phyloP scores from a whole-genome alignment of 2,797 vertebrate species.

The Prunella strophiata region DNA sequence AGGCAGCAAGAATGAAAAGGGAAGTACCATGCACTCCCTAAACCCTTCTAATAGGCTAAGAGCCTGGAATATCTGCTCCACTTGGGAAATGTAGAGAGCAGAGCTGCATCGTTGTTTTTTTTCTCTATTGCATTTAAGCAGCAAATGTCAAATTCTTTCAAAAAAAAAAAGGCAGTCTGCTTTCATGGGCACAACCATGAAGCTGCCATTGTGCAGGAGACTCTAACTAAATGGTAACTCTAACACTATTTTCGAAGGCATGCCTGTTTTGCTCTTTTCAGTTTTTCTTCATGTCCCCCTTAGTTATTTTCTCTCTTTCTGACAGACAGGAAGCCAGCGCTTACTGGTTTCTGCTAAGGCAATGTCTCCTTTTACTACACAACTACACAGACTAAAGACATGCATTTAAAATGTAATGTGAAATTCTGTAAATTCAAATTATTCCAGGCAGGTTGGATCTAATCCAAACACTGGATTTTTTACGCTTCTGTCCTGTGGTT shows the following conservation, averaged over 20 bases:
- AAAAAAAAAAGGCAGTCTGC: neutral
- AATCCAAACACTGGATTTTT: slow-evolving; percentile 29
- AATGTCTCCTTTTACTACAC: neutral
- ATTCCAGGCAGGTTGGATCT: slow-evolving; percentile 15
- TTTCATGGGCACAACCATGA: neutral
- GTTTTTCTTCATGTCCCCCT: neutral
- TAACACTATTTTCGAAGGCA: neutral
- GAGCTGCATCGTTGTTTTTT: neutral
- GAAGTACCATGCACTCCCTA: neutral
- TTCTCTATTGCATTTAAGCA: neutral
- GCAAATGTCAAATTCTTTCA: neutral
- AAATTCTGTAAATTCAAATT: slow-evolving; percentile 51
- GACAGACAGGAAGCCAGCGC: neutral
- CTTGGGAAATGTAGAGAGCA: neutral
- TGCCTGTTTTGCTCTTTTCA: neutral
- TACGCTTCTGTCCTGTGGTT: slow-evolving; percentile 20
- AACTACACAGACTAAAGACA: neutral
- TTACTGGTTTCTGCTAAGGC: neutral
- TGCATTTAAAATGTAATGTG: neutral
- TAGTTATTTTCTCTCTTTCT: neutral
- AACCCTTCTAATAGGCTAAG: neutral
- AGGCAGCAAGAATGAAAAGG: neutral
- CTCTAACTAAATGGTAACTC: neutral
- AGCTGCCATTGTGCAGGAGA: neutral
- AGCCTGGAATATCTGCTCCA: neutral